phyloP scores from a whole-genome alignment of 2,797 vertebrate species.

The Crax fasciolata region DNA sequence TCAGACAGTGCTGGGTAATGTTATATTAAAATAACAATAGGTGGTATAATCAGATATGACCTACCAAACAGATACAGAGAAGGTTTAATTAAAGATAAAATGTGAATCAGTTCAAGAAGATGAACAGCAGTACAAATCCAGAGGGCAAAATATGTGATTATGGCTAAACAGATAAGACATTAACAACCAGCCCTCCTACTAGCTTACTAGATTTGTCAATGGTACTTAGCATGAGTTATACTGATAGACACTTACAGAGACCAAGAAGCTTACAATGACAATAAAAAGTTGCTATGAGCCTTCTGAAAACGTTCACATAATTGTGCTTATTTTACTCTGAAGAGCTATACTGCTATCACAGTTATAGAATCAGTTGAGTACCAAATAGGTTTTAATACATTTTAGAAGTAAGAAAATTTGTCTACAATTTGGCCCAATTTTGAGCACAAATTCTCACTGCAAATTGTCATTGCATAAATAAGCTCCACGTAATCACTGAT shows the following conservation, averaged over 20 bases:
- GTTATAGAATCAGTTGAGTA: background rate
- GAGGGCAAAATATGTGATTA: background rate
- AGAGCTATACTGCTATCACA: background rate
- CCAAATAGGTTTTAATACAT: background rate
- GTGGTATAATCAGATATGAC: background rate
- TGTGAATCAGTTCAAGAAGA: background rate
- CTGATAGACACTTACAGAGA: background rate
- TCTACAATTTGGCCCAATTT: background rate
- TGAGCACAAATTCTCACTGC: background rate
- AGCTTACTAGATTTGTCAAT: background rate
- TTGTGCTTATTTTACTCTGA: background rate
- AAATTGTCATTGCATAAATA: background rate
- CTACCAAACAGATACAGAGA: background rate
- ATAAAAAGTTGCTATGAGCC: background rate
- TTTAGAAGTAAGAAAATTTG: background rate
- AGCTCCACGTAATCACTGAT: background rate
- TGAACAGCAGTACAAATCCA: background rate
- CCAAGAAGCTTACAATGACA: background rate
- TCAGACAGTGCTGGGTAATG: background rate
- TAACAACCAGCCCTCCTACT: background rate
- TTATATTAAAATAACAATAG: background rate
- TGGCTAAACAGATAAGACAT: background rate
- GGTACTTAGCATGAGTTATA: background rate
- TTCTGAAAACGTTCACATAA: background rate
- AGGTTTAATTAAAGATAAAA: background rate